Percentiles rank a stretch among this genome's conserved stretches.
These are phyloP conservation scores for Archilochus colubris DNA, from an alignment of 2,113 vertebrate species.

Conservation along the genomic window DNA sequence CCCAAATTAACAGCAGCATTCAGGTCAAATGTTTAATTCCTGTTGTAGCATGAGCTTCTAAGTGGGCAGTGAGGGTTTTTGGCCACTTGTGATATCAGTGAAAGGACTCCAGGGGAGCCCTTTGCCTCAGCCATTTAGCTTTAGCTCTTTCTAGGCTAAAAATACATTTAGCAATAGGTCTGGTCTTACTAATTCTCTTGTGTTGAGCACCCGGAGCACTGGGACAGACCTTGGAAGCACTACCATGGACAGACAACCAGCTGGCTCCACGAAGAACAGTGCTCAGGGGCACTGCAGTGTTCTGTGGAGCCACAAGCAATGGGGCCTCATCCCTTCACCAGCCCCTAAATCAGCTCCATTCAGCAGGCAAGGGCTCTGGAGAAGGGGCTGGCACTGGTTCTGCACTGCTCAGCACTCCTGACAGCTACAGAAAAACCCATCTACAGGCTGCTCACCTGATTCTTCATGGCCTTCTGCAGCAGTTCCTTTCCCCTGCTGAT, in stretches of 20 bases:
- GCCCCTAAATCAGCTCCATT: background rate
- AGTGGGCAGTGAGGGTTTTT: background rate
- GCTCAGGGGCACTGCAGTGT: background rate
- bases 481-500: conserved; percentile 86
- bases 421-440: background rate
- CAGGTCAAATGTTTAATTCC: background rate
- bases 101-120: background rate
- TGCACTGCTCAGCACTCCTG: background rate
- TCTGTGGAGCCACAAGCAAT: background rate
- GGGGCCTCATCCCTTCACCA: background rate
- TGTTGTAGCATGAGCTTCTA: background rate
- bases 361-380: background rate
- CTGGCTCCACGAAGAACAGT: background rate
- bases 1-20: background rate
- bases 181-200: background rate
- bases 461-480: conserved; percentile 86
- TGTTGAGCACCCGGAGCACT: background rate
- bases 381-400: background rate
- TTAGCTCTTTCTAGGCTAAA: background rate
- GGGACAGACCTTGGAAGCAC: background rate
- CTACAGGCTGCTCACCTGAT: conserved; percentile 77
- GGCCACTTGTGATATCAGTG: background rate
- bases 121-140: background rate
- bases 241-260: background rate
- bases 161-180: background rate